Evolutionary conservation across 1,140 invertebrate genomes (phyloP).

Genomic region (Drosophila pallidifrons): DNA sequence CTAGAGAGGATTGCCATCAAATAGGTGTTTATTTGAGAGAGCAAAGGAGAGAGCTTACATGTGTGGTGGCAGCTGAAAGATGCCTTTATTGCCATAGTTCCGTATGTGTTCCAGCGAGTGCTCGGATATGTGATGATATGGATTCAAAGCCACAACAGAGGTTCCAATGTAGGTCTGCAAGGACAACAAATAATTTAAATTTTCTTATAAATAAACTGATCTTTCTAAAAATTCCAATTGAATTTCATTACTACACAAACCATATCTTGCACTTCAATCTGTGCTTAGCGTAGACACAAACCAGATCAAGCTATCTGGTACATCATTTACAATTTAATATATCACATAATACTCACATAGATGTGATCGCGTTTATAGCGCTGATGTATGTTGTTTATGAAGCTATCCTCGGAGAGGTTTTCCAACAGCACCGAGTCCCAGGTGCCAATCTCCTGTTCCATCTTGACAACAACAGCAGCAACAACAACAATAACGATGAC

Average conservation of each 20-base stretch:
- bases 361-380: constrained; percentile 92
- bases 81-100: constrained; percentile 91
- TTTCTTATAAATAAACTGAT: too few species aligned
- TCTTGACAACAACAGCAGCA: constrained; percentile 51
- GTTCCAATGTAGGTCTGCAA: constrained; percentile 91
- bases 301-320: background rate
- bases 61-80: constrained; percentile 95
- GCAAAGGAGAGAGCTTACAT: constrained; percentile 87
- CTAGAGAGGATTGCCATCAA: constrained; percentile 32
- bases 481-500: constrained; percentile 54
- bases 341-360: constrained; percentile 87
- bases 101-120: constrained; percentile 92
- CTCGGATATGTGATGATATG: constrained; percentile 90
- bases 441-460: constrained; percentile 87
- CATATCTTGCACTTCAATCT: background rate
- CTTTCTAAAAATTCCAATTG: too few species aligned
- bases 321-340: background rate
- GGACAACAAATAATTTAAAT: background rate
- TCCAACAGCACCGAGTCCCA: constrained; percentile 92
- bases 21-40: background rate
- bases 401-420: constrained; percentile 91
- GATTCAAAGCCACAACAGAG: constrained; percentile 92
- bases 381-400: constrained; percentile 91
- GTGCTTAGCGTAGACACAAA: too few species aligned
- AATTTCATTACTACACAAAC: background rate